Evolutionary conservation across 2,888 invertebrate genomes (phyloP).

Genomic region (Lycia hirtaria): DNA sequence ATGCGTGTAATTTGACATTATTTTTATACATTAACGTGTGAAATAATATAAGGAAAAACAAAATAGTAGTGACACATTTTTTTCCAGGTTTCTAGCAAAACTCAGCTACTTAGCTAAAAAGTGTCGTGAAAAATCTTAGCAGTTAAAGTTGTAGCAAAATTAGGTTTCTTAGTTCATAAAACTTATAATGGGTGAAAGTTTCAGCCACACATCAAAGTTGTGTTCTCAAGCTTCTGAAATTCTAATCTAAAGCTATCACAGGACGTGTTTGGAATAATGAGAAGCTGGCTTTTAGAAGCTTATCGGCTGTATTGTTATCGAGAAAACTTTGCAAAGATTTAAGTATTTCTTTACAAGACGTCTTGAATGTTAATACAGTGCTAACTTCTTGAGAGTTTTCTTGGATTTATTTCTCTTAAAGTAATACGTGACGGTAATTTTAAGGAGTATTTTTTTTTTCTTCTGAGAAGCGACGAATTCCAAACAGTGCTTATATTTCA

Average conservation of each 20-base stretch:
- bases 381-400: slow-evolving; percentile 10
- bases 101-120: slow-evolving; percentile 23
- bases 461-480: slow-evolving; percentile 20
- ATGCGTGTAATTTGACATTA: too few relatives aligned
- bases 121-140: slow-evolving; percentile 34
- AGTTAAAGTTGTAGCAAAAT: slow-evolving; percentile 32
- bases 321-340: slow-evolving; percentile 18
- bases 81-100: too few relatives aligned
- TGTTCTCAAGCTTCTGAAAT: slow-evolving; percentile 24
- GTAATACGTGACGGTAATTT: neutral
- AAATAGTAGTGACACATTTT: too few relatives aligned
- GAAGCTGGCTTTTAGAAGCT: slow-evolving; percentile 10
- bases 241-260: slow-evolving; percentile 29
- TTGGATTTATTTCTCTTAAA: slow-evolving; percentile 3
- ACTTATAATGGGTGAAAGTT: slow-evolving; percentile 35
- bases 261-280: slow-evolving; percentile 14
- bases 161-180: slow-evolving; percentile 31
- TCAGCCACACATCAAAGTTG: slow-evolving; percentile 32
- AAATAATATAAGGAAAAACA: too few relatives aligned
- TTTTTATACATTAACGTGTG: too few relatives aligned
- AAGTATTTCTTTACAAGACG: slow-evolving; percentile 11
- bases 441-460: slow-evolving; percentile 15
- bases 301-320: slow-evolving; percentile 17
- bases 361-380: slow-evolving; percentile 15
- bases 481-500: too few relatives aligned